Base-by-base conservation (phyloP, 2,113 vertebrate genomes). In the Sterrhoptilus dennistouni region DNA sequence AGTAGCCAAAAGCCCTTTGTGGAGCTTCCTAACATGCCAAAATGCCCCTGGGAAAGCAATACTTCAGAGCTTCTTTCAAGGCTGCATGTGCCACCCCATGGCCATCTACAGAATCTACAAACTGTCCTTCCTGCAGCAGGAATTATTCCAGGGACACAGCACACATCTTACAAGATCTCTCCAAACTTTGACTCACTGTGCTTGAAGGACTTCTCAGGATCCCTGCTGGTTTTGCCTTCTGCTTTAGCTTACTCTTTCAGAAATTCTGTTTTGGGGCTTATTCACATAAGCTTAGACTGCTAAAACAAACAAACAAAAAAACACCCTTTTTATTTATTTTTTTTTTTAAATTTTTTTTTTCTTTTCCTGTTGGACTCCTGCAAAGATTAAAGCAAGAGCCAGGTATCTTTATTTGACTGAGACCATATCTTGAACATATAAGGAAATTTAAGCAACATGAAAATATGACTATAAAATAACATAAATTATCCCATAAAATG, bases 241-340 rank as follows among this genome's bases (percentile, higher is more conserved):
- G 56, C 80, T 60, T 97, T 91, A 75, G 78, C 66, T 78, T 96
- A 84, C 7, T 77, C 68, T 71, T 97, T 96, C 65, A 98, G 60
- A 66, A 97, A 97, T 84, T 98, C 97, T 71, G 98, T 97, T 96
- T 98, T 97, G 66, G 97, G 97, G 69, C 95, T 53, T 31, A 96
- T 47, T 99, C 98, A 42, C 97, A 97, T 60, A 98, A 91, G 80
- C 96, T 98, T 74, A 99, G 78, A 74, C 97, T 99, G 87, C 98
- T 98, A 45, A 99, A 38, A 38, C 36, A 38, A 38, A 38, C 36
- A 38, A 38, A 38, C 36, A 38, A 38, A 38, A 38, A 38, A 38
- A 38, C 38, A 38, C 38, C 38, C 12, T 38, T 38, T n/a, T n/a
- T n/a, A n/a, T n/a, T n/a, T n/a, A n/a, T n/a, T n/a, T n/a, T n/a